Evolutionary conservation across 2,113 vertebrate genomes (phyloP), one percentile per base, ranked within the genome.

Genomic region (Phodopus roborovskii): DNA sequence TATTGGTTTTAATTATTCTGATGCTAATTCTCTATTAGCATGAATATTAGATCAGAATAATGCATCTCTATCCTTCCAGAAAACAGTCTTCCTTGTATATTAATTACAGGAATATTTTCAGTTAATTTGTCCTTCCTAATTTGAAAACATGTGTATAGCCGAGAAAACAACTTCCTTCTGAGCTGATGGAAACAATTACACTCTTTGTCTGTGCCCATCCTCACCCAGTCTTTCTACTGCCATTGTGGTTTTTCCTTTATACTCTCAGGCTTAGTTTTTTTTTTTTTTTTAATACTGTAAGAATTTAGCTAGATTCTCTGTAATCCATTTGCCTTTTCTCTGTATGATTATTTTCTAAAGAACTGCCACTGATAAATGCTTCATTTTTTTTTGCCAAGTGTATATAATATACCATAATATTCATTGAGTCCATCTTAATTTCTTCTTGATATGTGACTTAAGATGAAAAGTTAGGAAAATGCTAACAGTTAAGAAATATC

Each of bases 101-200:
- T 88, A 97, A 95, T 92, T 95, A 88, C 96, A 94, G 22, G 33
- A 84, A 88, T 91, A 45, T 92, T 97, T 97, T 95, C 33, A 74
- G 86, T 94, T 89, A 97, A 94, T 92, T 93, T 95, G 13, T 39
- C 36, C 66, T 95, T 87, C 39, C 17, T 95, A 94, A 94, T 98
- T 96, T 96, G 92, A 94, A 90, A 96, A 96, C 95, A 86, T 66
- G 50, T 90, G 88, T 93, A 92, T 94, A 94, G 81, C 82, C 68
- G 84, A 96, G 71, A 96, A 96, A 96, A 91, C 58, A 92, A 45
- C 95, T 96, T 97, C 50, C 64, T 95, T 97, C 88, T 91, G 68
- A 89, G 70, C 28, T 91, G 78, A 88, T 83, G 68, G 94, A 94
- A 90, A 96, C 88, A 95, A 71, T 94, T 48, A 33, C 30, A 91